Evolutionary conservation across 2,113 vertebrate species (phyloP).

Genomic region (Grammomys dolichurus): DNA sequence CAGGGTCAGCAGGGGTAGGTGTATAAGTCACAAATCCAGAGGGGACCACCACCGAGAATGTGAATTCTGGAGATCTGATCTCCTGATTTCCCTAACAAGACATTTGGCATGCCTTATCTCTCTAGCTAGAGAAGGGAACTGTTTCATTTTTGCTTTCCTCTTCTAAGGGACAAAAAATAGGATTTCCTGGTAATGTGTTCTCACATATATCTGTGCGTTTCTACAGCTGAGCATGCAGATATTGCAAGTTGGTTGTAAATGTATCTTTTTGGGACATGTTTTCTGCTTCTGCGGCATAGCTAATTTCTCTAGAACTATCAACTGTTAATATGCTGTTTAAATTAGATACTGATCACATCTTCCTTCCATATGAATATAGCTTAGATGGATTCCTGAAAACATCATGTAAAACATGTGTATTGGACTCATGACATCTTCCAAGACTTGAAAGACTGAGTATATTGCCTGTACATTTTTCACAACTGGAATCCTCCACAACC

Average conservation of each 20-base stretch:
- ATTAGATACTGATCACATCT: neutral
- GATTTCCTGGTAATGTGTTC: neutral
- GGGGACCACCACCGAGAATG: fast-evolving
- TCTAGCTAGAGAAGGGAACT: neutral
- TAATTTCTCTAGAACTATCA: neutral
- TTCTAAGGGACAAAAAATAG: neutral
- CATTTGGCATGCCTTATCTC: neutral
- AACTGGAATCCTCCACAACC: neutral
- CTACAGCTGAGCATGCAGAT: neutral
- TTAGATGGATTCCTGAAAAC: neutral
- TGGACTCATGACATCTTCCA: neutral
- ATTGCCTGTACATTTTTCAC: neutral
- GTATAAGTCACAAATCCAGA: neutral
- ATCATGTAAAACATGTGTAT: neutral
- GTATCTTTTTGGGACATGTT: neutral
- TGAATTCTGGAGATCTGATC: neutral
- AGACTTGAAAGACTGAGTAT: constrained; percentile 6
- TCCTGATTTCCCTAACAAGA: neutral
- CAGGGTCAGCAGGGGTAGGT: neutral
- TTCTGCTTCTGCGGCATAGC: neutral
- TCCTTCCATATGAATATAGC: neutral
- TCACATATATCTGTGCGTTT: neutral
- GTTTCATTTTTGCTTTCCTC: neutral
- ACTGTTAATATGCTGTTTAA: neutral
- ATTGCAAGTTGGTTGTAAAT: neutral